Base-by-base conservation (phyloP, 2,888 invertebrate genomes). In the Chesias legatella region DNA sequence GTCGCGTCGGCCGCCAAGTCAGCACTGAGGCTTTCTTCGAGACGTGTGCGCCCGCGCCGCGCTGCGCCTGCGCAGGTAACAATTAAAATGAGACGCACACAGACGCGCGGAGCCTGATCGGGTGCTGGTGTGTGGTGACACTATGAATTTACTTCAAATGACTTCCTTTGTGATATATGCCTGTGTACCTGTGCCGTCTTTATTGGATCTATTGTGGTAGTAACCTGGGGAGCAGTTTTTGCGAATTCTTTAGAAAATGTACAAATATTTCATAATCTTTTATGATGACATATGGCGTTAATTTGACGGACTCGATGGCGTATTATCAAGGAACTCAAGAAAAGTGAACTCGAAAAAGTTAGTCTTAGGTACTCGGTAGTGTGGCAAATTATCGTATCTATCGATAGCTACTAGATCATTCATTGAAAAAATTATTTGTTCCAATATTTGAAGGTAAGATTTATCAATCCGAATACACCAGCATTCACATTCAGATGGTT, bases 21-120 rank as follows among this genome's bases (percentile, higher is more conserved):
- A 82, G 74, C 74, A 82, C 81, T 86, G 79, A 79, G 79, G 79
- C 79, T 85, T 84, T 82, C 84, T 83, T 84, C 64, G 65, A 75
- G 79, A 73, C 71, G 67, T 67, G 67, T 66, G 75, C 74, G 63
- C 61, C 70, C 78, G 84, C 85, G 69, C 69, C n/a, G 75, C 74
- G 63, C 61, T 66, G 75, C 74, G 63, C 61, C 70, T 78, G 84
- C 85, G 69, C 69, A 79, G 73, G 70, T 73, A 80, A 78, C 75
- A 79, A 77, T 73, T 73, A 72, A 73, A 76, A 71, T 74, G 73
- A 75, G 70, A 60, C 71, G 68, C 60, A 66, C 73, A 70, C 72
- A 67, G 58, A 51, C 53, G 49, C 54, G 47, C 33, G 30, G 29
- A 36, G 36, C 45, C 39, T 52, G 47, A 49, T 45, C 52, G 39